Conservation (phyloP, 2,888 invertebrate species). For the Lottia scabra region DNA sequence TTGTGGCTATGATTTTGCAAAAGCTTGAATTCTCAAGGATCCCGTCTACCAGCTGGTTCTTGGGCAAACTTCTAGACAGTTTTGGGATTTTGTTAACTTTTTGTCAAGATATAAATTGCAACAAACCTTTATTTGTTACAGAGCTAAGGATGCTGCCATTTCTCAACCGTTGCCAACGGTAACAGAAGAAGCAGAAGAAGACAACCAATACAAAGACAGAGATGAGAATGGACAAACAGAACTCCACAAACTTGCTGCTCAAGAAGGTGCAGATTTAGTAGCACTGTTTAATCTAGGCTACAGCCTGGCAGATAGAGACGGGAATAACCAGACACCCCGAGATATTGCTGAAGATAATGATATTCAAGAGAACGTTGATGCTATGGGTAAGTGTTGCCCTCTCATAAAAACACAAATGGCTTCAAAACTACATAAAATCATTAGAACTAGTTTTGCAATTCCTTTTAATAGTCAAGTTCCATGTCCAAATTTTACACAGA, state of each 20-base stretch:
- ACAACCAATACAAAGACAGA: constrained; percentile 42
- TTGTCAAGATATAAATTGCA: background rate
- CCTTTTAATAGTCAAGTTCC: too few relatives aligned
- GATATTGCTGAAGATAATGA: constrained; percentile 52
- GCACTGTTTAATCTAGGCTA: constrained; percentile 49
- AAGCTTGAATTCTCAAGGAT: too few relatives aligned
- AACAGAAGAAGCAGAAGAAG: constrained; percentile 46
- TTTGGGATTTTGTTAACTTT: too few relatives aligned
- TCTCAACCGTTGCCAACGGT: constrained; percentile 53
- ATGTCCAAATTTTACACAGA: too few relatives aligned
- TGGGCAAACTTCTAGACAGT: too few relatives aligned
- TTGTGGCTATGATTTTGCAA: too few relatives aligned
- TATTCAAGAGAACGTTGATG: constrained; percentile 47
- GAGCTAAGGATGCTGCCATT: constrained; percentile 50
- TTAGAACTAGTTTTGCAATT: too few relatives aligned
- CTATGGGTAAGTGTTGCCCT: constrained; percentile 42
- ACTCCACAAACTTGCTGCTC: constrained; percentile 50
- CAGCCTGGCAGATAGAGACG: constrained; percentile 53
- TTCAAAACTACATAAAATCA: too few relatives aligned
- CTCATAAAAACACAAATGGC: too few relatives aligned
- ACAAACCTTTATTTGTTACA: constrained; percentile 19
- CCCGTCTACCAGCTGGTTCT: too few relatives aligned
- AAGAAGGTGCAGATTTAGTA: constrained; percentile 48
- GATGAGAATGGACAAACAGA: constrained; percentile 53
- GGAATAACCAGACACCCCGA: constrained; percentile 49